Evolutionary conservation across 2,797 vertebrate genomes (phyloP), one percentile per base, ranked within the genome.

Genomic region (Anomalospiza imberbis): DNA sequence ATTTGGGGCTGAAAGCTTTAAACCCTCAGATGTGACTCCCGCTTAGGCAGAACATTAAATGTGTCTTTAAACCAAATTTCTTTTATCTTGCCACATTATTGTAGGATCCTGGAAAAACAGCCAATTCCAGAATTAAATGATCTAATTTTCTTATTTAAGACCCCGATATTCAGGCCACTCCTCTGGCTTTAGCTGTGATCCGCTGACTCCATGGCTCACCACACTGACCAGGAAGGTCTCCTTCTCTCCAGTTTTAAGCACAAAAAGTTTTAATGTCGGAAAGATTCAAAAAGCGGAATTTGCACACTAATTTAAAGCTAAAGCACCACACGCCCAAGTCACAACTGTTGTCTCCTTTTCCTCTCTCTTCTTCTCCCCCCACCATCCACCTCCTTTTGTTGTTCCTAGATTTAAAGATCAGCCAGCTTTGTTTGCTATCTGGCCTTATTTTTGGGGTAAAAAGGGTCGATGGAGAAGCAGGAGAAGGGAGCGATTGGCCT

Each of bases 221-320:
- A 40, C 48, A 53, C 67, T 26, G 1, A 36, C 7, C 20, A 18
- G 32, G 40, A 62, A 75, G 15, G n/a, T 75, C 40, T 42, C 78
- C 36, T 62, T 38, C 84, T 62, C n/a, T 18, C 62, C 67, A 42
- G 26, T 32, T 82, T 76, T 25, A 89, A 67, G 40, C 51, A 44
- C 29, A 76, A 73, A 82, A 96, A 96, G 77, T 96, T 97, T 89
- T 7, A 58, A 88, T 1, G 3, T 13, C 32, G n/a, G 38, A 75
- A 94, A 85, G 53, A 68, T 40, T 34, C 4, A 2, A 75, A 76
- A 91, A 76, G 61, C 0, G 0, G 81, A 75, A 65, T 90, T 74
- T 70, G 29, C 62, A 31, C 66, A 1, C 36, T 14, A 15, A 44
- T 63, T 50, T 60, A 22, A n/a, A 67, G 57, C 68, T 67, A 60